Conservation (phyloP, 92 coral and sea anemone genomes). For the Zoanthus gigantus region DNA sequence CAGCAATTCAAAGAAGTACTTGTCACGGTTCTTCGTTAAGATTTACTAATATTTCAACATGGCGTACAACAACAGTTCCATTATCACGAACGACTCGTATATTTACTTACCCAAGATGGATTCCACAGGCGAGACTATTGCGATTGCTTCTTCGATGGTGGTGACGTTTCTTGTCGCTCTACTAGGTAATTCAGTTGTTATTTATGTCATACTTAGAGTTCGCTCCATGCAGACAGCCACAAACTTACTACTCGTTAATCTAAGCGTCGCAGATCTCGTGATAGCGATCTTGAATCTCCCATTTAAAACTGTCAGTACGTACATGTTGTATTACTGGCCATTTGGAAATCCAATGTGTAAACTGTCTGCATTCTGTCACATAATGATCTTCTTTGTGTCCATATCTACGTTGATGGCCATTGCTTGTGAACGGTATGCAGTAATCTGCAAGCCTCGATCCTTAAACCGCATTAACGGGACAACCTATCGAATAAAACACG, state of each 20-base stretch:
- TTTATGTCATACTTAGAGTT: slow-evolving; percentile 69
- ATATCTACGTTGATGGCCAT: slow-evolving; percentile 73
- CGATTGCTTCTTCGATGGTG: slow-evolving; percentile 61
- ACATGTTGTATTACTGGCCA: slow-evolving; percentile 63
- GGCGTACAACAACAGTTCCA: slow-evolving; percentile 24
- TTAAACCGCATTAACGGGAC: slow-evolving; percentile 53
- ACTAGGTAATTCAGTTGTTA: slow-evolving; percentile 75
- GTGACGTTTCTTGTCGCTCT: slow-evolving; percentile 71
- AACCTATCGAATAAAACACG: slow-evolving; percentile 51
- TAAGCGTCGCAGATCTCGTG: slow-evolving; percentile 79
- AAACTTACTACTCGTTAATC: slow-evolving; percentile 70
- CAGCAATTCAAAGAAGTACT: background rate
- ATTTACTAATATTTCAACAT: background rate
- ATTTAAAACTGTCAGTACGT: slow-evolving; percentile 69
- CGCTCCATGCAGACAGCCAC: slow-evolving; percentile 84
- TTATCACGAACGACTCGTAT: background rate
- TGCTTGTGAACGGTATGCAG: slow-evolving; percentile 76
- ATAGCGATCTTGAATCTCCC: slow-evolving; percentile 79
- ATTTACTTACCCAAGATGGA: background rate
- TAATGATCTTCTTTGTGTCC: slow-evolving; percentile 72
- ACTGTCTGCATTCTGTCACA: slow-evolving; percentile 65
- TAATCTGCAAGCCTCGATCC: slow-evolving; percentile 69
- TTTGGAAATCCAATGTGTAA: slow-evolving; percentile 79
- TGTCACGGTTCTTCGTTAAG: background rate
- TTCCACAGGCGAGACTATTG: slow-evolving; percentile 54